Evolutionary conservation across 2,113 vertebrate species (phyloP), one percentile per base, ranked within the genome.

Genomic region (Motacilla tschutschensis): DNA sequence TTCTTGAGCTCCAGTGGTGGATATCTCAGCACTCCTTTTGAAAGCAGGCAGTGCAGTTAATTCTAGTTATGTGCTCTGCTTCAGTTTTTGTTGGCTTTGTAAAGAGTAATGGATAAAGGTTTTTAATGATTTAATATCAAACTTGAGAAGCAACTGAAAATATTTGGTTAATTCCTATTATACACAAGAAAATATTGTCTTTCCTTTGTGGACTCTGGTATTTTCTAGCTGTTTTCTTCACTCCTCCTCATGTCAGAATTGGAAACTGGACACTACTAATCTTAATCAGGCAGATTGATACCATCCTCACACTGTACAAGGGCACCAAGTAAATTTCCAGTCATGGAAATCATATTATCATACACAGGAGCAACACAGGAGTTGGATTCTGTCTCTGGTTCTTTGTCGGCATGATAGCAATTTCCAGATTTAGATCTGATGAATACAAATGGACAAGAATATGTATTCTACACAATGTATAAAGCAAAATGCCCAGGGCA

Each of bases 391-490:
- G 13, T 62, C 40, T 76, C 67, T 74, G 48, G 8, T 85, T 90
- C 51, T 82, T 62, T 76, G 47, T 44, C 0, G 0, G 20, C 29
- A n/a, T n/a, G 22, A 82, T 44, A 71, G 36, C 14, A 60, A 17
- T 73, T 85, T 85, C 60, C 54, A 79, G 44, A 87, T 69, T 79
- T 88, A 87, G 43, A 12, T 76, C 55, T 90, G 60, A 66, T 90
- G 51, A 65, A 70, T 73, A 46, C 43, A 90, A 88, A 43, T 70
- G 43, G 59, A 55, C 70, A 83, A 66, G 53, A 91, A 74, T 63
- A 66, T 55, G 38, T 75, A 78, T 81, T 88, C 47, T 73, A 36
- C 31, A 66, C n/a, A 70, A 43, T 33, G 6, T n/a, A 43, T 62
- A 55, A 82, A 82, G 50, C 47, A 84, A 94, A 90, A 72, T 51